phyloP scores from a whole-genome alignment of 2,888 invertebrate species.

The Parthenolecanium corni region DNA sequence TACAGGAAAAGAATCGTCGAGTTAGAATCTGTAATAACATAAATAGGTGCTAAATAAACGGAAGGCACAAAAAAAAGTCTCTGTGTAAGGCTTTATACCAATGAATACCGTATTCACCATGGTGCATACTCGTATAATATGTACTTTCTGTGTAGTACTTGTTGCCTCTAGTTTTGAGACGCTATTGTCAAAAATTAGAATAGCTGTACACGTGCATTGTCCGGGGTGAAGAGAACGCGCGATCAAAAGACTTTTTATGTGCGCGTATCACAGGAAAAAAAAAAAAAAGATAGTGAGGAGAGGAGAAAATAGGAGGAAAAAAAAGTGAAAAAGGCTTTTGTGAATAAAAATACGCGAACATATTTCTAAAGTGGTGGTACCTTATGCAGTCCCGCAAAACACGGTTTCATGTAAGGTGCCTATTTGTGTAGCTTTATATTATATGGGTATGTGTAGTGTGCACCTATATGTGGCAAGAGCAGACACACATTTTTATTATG shows the following conservation, averaged over 20 bases:
- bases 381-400: conserved; percentile 23
- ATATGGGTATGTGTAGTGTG: too few relatives aligned
- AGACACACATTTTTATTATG: neutral
- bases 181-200: conserved; percentile 28
- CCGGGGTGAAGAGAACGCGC: conserved; percentile 5
- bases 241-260: conserved; percentile 20
- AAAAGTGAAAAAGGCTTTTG: conserved; percentile 12
- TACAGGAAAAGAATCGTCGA: conserved; percentile 2
- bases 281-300: neutral
- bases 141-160: conserved; percentile 15
- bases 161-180: conserved; percentile 23
- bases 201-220: conserved; percentile 4
- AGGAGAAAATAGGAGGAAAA: too few relatives aligned
- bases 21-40: conserved; percentile 14
- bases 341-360: conserved; percentile 10
- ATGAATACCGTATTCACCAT: too few relatives aligned
- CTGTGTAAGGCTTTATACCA: too few relatives aligned
- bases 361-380: conserved; percentile 15
- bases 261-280: neutral
- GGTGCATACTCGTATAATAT: too few relatives aligned
- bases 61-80: too few relatives aligned
- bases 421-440: conserved; percentile 9
- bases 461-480: too few relatives aligned
- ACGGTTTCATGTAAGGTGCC: neutral
- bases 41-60: conserved; percentile 4